Conservation (phyloP, 2,888 invertebrate genomes). For the Leptarthrus brevirostris region DNA sequence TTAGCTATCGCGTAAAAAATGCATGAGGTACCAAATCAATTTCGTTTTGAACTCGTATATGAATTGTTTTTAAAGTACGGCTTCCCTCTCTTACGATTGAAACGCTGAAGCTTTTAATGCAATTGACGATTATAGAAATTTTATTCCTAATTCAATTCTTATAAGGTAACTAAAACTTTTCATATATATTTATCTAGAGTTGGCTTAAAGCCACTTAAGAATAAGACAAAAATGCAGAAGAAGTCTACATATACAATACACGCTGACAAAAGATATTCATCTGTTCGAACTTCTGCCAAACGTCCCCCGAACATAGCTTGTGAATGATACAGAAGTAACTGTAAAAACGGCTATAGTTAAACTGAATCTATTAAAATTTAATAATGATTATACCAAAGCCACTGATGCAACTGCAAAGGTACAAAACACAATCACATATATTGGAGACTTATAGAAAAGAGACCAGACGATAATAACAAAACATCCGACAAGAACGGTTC, state of each 20-base stretch:
- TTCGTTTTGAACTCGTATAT: too few species aligned
- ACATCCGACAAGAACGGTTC: background rate
- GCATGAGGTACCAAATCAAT: too few species aligned
- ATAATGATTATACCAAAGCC: background rate
- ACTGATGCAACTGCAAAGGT: background rate
- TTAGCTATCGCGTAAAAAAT: too few species aligned
- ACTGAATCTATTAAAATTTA: background rate
- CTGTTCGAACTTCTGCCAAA: background rate
- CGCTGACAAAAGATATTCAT: conserved; percentile 19
- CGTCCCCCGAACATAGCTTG: conserved; percentile 25
- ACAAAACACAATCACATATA: background rate
- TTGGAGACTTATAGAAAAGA: background rate
- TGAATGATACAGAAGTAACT: conserved; percentile 6
- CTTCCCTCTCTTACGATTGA: too few species aligned
- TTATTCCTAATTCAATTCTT: too few species aligned
- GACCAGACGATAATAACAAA: background rate
- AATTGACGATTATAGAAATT: too few species aligned
- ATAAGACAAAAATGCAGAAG: background rate
- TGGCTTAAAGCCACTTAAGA: background rate
- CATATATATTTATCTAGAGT: too few species aligned
- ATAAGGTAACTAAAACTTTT: too few species aligned
- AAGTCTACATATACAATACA: conserved; percentile 32
- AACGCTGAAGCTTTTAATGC: too few species aligned
- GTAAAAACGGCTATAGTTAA: background rate
- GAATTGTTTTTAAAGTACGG: too few species aligned